Base-by-base conservation (phyloP, 1,140 invertebrate genomes). In the Aphaenogaster floridana region DNA sequence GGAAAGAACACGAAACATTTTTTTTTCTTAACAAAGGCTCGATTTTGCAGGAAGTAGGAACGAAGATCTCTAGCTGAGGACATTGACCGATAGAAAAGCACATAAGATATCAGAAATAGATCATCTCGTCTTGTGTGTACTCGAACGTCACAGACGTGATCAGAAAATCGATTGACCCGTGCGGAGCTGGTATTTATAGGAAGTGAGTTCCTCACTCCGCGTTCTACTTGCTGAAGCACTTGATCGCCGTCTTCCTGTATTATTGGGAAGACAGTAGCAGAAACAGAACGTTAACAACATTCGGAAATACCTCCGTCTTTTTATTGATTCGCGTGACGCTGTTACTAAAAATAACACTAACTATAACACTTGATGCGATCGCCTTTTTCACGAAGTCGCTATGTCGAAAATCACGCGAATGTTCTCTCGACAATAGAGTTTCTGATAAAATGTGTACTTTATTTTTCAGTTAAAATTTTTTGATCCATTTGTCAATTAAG, bases 91-190 rank as follows among this genome's bases (percentile, higher is more conserved):
- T 78, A 34, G 21, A 81, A 81, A 71, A 81, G 28, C 8, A 21
- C 48, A 42, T 54, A 39, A 69, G 9, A 54, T 69, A 54, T 81
- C 48, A 54, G 5, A 69, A 81, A 81, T 81, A 57, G 48, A 81
- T 81, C 64, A 71, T 81, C 50, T 57, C 17, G 66, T 71, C 71
- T 28, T 28, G 13, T 69, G 79, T 61, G 57, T 15, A 61, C n/a
- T 76, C 52, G 52, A 54, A 83, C 69, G n/a, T 76, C 71, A 48
- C 45, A 77, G 45, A 84, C 81, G 81, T 84, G 81, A 84, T 84
- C 71, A 63, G 81, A 76, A 61, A 84, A 72, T 76, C 71, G 71
- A 84, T 76, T 77, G 69, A 84, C 54, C 54, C n/a, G 21, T 11
- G 45, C 39, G 11, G 11, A 28, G 39, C 1, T 54, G 71, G 59